Evolutionary conservation across 2,888 invertebrate genomes (phyloP).

Genomic region (Eudasyphora cyanicolor): DNA sequence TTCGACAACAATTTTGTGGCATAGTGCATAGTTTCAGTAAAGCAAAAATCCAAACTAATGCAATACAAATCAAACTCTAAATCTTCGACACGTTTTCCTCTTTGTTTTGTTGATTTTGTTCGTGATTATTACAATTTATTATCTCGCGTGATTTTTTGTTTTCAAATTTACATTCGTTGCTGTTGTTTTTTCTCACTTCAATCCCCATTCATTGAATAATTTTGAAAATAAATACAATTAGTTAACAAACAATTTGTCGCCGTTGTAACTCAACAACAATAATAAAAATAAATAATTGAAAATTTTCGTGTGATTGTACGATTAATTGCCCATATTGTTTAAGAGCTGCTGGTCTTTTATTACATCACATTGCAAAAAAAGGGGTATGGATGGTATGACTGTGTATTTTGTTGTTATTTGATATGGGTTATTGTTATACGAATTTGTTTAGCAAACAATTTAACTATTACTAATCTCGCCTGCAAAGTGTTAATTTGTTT

Average conservation of each 20-base stretch:
- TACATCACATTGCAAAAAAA: constrained; percentile 17
- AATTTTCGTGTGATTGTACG: constrained; percentile 35
- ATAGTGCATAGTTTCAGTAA: too few relatives aligned
- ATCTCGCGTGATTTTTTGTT: neutral
- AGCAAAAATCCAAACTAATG: too few relatives aligned
- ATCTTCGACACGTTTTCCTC: neutral
- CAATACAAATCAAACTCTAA: too few relatives aligned
- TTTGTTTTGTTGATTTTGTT: too few relatives aligned
- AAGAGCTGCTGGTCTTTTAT: neutral
- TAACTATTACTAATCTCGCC: neutral
- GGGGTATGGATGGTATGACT: too few relatives aligned
- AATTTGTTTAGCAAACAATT: constrained; percentile 1
- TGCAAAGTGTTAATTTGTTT: neutral
- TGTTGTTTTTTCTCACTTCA: neutral
- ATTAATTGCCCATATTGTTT: constrained; percentile 37
- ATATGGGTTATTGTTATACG: neutral
- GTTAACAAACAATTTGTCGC: neutral
- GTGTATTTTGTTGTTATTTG: constrained; percentile 2
- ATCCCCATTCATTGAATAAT: constrained; percentile 5
- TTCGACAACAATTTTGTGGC: too few relatives aligned
- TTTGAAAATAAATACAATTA: neutral
- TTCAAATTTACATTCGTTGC: neutral
- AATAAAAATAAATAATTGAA: neutral
- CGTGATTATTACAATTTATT: constrained; percentile 13
- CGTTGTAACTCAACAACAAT: neutral